Base-by-base conservation (phyloP, 2,113 vertebrate genomes). In the Dolichotis patagonum region DNA sequence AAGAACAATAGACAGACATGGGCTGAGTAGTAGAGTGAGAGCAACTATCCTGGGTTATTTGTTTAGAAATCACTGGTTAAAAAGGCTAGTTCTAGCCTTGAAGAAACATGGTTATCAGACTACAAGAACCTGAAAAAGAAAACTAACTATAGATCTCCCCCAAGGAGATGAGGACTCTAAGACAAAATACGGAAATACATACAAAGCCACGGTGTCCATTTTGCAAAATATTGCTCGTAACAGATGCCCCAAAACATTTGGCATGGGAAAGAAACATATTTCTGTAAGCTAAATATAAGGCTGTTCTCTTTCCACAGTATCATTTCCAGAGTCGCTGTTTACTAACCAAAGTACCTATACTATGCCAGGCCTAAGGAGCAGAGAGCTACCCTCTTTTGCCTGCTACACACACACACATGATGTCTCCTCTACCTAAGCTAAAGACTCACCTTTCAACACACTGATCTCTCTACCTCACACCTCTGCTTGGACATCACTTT, bases 11-110 rank as follows among this genome's bases (percentile, higher is more conserved):
- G 38, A 28, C 0, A 16, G 38, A 60, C 6, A 24, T 35, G 19
- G 43, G 19, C 52, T 24, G 16, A 62, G 1, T 9, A n/a, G 24
- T 0, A 1, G 3, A 16, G 14, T 24, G 10, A 4, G 7, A 62
- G 10, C 1, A 3, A 17, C 9, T 11, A 17, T 5, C 43, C 26
- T 0, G 0, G 30, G 54, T 30, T 4, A 77, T 81, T 52, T 43
- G 52, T 5, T 41, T 41, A 87, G 63, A 65, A 46, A 71, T 17
- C 38, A 67, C 16, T 13, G 62, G 20, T 49, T 49, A 35, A 54
- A 56, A 46, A 54, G 63, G 24, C 28, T 32, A 83, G 14, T 49
- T 30, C 17, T 1, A 10, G 35, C 32, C 71, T 65, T 14, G 1
- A 32, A 28, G 56, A 67, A 71, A 73, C 17, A 43, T 2, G 24